Conservation (phyloP, 2,797 vertebrate species). For the Melanotaenia parkinsoni region DNA sequence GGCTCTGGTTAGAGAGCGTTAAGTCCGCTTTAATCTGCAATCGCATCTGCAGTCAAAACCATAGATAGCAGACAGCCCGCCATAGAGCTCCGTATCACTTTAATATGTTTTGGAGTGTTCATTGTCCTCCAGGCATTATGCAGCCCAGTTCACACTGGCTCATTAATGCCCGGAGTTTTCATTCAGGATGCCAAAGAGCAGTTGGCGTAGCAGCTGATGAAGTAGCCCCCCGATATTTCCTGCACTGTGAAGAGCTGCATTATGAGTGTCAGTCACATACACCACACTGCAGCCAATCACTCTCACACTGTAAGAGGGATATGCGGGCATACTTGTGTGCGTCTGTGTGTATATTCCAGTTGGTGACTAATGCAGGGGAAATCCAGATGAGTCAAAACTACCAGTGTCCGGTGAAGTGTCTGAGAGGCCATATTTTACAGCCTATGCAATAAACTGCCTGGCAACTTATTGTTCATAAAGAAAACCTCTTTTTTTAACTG, state of each 20-base stretch:
- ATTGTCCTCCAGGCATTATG: slow-evolving; percentile 62
- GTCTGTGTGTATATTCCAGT: slow-evolving; percentile 78
- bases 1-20: slow-evolving; percentile 58
- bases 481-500: slow-evolving; percentile 41
- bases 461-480: slow-evolving; percentile 79
- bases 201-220: slow-evolving; percentile 84
- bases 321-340: slow-evolving; percentile 73
- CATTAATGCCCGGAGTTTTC: slow-evolving; percentile 77
- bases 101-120: slow-evolving; percentile 61
- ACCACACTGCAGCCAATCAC: slow-evolving; percentile 58
- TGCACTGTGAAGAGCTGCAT: slow-evolving; percentile 55
- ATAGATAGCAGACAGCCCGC: slow-evolving; percentile 45
- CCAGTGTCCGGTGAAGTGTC: slow-evolving; percentile 76
- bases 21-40: slow-evolving; percentile 71
- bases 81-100: slow-evolving; percentile 31
- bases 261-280: slow-evolving; percentile 75
- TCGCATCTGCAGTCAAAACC: slow-evolving; percentile 60
- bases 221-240: slow-evolving; percentile 45
- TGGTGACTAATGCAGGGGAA: slow-evolving; percentile 85
- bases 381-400: slow-evolving; percentile 85
- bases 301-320: slow-evolving; percentile 58
- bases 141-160: slow-evolving; percentile 59
- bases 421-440: slow-evolving; percentile 79
- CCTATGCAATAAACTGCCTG: slow-evolving; percentile 80
- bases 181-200: slow-evolving; percentile 77